Percentiles rank a stretch among this genome's conserved stretches.
These are phyloP conservation scores for Taphrorychus bicolor DNA, from an alignment of 2,888 invertebrate genomes.

Conservation along the genomic window DNA sequence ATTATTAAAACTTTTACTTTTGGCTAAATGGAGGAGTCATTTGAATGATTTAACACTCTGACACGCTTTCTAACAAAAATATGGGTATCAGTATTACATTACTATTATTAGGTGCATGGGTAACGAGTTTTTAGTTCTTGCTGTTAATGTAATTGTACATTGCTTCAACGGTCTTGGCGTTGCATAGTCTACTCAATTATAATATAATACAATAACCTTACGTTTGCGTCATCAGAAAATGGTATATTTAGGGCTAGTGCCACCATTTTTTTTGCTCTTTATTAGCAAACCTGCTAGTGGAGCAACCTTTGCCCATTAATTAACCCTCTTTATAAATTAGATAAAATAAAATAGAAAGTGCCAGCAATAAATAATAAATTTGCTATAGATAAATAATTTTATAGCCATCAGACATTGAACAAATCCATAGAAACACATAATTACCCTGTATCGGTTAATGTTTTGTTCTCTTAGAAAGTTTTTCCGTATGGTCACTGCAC, in stretches of 20 bases:
- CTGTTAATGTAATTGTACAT: too few relatives aligned
- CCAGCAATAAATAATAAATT: background rate
- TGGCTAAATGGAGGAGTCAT: background rate
- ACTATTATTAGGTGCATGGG: background rate
- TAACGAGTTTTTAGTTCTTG: background rate
- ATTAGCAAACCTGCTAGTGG: too few relatives aligned
- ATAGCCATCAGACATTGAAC: background rate
- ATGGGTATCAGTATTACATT: background rate
- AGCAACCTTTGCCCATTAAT: too few relatives aligned
- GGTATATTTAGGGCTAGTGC: too few relatives aligned
- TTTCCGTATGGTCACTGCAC: background rate
- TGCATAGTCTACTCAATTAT: background rate
- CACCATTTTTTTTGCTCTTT: too few relatives aligned
- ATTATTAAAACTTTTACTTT: constrained; percentile 22
- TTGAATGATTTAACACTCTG: constrained; percentile 6
- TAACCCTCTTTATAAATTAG: too few relatives aligned
- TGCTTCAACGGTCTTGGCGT: too few relatives aligned
- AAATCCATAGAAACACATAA: background rate
- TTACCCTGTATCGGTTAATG: background rate
- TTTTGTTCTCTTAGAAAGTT: background rate
- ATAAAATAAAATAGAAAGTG: constrained; percentile 9
- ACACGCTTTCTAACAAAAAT: constrained; percentile 17
- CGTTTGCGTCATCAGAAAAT: too few relatives aligned
- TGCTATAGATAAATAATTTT: background rate
- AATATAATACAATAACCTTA: background rate